These are phyloP conservation scores for Cydia pomonella DNA, from an alignment of 1,140 invertebrate species.

Conservation along the genomic window DNA sequence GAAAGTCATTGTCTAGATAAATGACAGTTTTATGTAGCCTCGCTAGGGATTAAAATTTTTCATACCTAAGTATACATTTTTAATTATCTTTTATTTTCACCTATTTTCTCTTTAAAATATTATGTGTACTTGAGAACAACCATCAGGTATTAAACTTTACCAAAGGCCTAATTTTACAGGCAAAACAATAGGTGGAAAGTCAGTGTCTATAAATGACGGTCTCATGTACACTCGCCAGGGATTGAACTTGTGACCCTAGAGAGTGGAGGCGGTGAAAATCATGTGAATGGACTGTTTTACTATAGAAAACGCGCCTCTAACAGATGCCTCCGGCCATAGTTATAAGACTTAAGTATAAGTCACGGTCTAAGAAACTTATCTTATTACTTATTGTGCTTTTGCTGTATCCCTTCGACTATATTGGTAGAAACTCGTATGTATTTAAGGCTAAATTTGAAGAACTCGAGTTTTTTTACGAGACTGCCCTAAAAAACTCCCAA, in stretches of 20 bases:
- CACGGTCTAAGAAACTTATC: not conserved
- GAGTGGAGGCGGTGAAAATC: constrained; percentile 8
- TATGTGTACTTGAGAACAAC: not conserved
- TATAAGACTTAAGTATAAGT: no score
- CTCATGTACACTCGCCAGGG: not conserved
- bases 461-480: no score
- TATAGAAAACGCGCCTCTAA: not conserved
- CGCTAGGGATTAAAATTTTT: not conserved
- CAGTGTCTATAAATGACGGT: not conserved
- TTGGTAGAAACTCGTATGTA: no score
- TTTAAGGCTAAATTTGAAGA: no score
- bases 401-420: no score
- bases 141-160: not conserved
- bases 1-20: constrained; percentile 1
- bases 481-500: no score
- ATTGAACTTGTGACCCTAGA: constrained; percentile 15
- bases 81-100: not conserved
- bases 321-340: not conserved
- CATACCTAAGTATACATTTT: no score
- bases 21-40: not conserved
- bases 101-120: not conserved
- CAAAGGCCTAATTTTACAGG: not conserved
- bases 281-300: not conserved
- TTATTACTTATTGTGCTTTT: not conserved
- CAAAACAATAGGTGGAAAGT: constrained; percentile 1